Base-by-base conservation (phyloP, 53 echinoderm and acorn worm species). In the Luidia sarsii region DNA sequence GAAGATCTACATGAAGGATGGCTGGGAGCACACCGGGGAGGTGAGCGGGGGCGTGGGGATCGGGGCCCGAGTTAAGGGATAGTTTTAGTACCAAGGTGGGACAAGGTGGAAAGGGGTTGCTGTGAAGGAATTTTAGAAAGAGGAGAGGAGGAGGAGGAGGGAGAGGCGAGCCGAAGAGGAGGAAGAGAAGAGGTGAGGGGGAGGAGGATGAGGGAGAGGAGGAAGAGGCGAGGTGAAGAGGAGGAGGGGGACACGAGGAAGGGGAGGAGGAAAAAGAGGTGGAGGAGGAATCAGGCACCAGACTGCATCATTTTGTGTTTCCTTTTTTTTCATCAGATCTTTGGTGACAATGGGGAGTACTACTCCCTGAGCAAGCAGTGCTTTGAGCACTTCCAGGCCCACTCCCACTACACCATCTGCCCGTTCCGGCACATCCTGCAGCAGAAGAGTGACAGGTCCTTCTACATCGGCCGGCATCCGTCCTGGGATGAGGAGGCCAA, bases 331-430 rank as follows among this genome's bases (percentile, higher is more conserved):
- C n/a, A n/a, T 24, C 82, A 92, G 83, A 79, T 81, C n/a, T 95
- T 81, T 55, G 95, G 95, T 22, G 73, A 62, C 16, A 84, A 92
- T 25, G 95, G 95, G 13, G 92, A 95, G 38, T 95, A 90, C 68
- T 92, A 85, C 68, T 70, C 56, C 10, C 82, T 95, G 29, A 95
- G 92, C 73, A 43, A 82, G 28, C 81, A 85, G 29, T 95, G 95
- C 39, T 95, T 70, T 24, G 72, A 89, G 13, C 65, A 81, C 20
- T 87, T 74, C n/a, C 64, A 82, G 57, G 81, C 70, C 18, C 59
- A 79, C 38, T 67, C 87, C 38, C 73, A 81, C 23, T 95, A 92
- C 53, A 86, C 67, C 18, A 64, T 92, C 8, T 95, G 95, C 35
- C 95, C 87, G 19, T 95, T 51, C 21, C 38, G 80, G 24, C 66